Evolutionary conservation across 2,797 vertebrate genomes (phyloP), one percentile per base, ranked within the genome.

Genomic region (Molossus alvarezi): DNA sequence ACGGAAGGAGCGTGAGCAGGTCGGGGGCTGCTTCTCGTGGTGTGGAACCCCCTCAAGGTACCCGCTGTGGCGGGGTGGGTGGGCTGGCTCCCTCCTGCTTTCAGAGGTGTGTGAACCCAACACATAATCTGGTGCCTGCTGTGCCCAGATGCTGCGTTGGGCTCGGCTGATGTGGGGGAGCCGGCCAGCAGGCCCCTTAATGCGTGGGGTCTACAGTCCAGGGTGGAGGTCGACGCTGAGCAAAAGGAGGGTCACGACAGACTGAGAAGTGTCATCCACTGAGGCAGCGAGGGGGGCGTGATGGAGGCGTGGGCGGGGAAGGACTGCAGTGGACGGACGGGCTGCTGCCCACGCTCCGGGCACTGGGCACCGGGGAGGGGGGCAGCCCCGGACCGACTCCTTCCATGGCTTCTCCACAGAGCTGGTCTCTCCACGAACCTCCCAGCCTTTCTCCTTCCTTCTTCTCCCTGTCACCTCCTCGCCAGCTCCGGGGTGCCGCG

Each of bases 21-120:
- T 20, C 11, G 3, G 1, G 1, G 33, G 57, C n/a, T 15, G 13
- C 37, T 51, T 45, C 80, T 55, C 0, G 7, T 0, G 27, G 51
- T 17, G 48, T 1, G 25, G 23, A 25, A 25, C 33, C 20, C 9
- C 1, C 25, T 23, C 10, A 6, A 5, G 27, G 3, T 23, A 5
- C 53, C 60, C 20, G 0, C 9, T 0, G 12, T 3, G 2, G 67
- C 0, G 0, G 8, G 27, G 6, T 0, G 0, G 6, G 25, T 2
- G 1, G 8, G 9, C 20, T 11, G 48, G 53, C n/a, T 62, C 65
- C 41, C 71, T 51, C 0, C 2, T 33, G 33, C 51, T 53, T 20
- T 71, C 13, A 9, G 77, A 79, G n/a, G 21, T 29, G 23, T 11
- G 0, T 3, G 27, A 5, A 33, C 25, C 27, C 23, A 8, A 23